Base-by-base conservation (phyloP, 2,113 vertebrate genomes). In the Chunga burmeisteri region DNA sequence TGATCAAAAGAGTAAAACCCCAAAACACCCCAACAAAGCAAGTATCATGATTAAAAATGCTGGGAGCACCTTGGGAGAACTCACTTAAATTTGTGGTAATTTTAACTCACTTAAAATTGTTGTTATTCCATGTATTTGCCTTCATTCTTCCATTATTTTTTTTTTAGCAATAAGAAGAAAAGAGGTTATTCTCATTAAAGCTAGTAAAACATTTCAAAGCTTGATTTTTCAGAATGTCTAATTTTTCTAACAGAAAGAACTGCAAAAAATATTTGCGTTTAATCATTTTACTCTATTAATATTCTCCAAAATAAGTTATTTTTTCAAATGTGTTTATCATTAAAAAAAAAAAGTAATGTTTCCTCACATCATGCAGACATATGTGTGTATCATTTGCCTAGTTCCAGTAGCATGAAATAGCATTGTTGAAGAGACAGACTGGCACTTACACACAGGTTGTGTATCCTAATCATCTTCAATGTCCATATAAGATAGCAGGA, bases 351-450 rank as follows among this genome's bases (percentile, higher is more conserved):
- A 25, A 34, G 11, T 10, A 46, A 36, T 2, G 6, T 30, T 85
- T 84, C 17, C 53, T 61, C 34, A 75, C 59, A 32, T 52, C 21
- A 23, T 13, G 34, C 63, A 67, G n/a, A 25, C 9, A 5, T 4
- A 16, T 2, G 21, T 90, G 70, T 78, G 25, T 34, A 47, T 53
- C 5, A 0, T 49, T 52, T 61, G 7, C 30, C 15, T 9, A 3
- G 3, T 63, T 84, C 70, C 59, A 63, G 53, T 16, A 63, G 21
- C n/a, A 52, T 0, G 0, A 82, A 81, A 40, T 8, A 8, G 2
- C 1, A 0, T 10, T 65, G 56, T 29, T 58, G 44, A 79, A 66
- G 61, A 62, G 23, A 29, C 19, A 44, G 38, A 16, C 6, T 26
- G 38, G 32, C 47, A 53, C 11, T 63, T 61, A 46, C 10, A 49